Conservation (phyloP, 2,888 invertebrate genomes). For the Empis livida region DNA sequence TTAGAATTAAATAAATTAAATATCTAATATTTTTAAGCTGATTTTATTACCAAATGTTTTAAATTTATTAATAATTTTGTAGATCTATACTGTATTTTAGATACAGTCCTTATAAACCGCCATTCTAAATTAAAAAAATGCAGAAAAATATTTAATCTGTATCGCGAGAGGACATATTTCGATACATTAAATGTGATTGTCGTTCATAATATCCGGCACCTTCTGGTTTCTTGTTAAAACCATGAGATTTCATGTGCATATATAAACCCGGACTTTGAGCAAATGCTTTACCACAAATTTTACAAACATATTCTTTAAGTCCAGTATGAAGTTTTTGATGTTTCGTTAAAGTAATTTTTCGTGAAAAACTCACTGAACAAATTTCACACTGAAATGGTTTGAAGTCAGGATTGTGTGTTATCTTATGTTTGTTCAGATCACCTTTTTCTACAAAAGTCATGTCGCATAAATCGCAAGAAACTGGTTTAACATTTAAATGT, state of each 20-base stretch:
- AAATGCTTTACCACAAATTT: slow-evolving; percentile 4
- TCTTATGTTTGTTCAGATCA: slow-evolving; percentile 1
- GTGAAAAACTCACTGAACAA: slow-evolving; percentile 6
- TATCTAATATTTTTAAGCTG: too few species aligned
- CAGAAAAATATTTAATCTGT: too few species aligned
- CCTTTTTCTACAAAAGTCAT: slow-evolving; percentile 5
- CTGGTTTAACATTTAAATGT: slow-evolving; percentile 7
- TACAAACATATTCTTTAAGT: slow-evolving; percentile 16
- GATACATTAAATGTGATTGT: neutral
- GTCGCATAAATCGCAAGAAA: slow-evolving; percentile 6
- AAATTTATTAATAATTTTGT: too few species aligned
- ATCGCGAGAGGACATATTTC: neutral
- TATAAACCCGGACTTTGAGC: neutral
- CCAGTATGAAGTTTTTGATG: slow-evolving; percentile 9
- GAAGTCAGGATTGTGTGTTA: slow-evolving; percentile 3
- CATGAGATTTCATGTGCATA: slow-evolving; percentile 1
- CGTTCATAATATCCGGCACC: slow-evolving; percentile 2
- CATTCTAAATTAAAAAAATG: too few species aligned
- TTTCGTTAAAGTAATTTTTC: slow-evolving; percentile 4
- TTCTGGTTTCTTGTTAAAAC: neutral
- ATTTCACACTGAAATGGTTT: slow-evolving; percentile 7
- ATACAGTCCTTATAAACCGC: too few species aligned
- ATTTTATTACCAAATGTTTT: too few species aligned
- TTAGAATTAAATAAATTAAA: too few species aligned
- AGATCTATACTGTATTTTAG: too few species aligned